A percentile compares a stretch with the other conserved stretches of the same genome.
Evolutionary conservation across 1,140 invertebrate genomes (phyloP).

Genomic region (Microplitis mediator): DNA sequence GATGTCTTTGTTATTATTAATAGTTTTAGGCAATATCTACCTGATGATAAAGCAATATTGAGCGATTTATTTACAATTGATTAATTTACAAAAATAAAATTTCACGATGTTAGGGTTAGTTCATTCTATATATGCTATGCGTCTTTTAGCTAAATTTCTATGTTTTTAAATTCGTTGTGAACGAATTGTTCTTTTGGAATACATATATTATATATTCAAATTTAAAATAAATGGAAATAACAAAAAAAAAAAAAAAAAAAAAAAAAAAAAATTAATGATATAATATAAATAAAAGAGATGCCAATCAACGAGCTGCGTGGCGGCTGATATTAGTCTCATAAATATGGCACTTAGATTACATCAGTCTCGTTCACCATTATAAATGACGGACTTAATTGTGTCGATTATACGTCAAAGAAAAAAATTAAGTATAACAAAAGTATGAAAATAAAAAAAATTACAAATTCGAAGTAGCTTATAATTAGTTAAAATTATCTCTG

Average conservation of each 20-base stretch:
- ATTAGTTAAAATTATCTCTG: background rate
- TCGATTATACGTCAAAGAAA: slow-evolving; percentile 6
- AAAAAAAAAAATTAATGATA: too few relatives aligned
- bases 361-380: background rate
- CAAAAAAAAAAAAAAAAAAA: background rate
- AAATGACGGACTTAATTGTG: background rate
- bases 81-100: slow-evolving; percentile 19
- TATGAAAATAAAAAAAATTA: background rate
- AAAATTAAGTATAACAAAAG: background rate
- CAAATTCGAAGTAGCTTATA: background rate
- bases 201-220: slow-evolving; percentile 42
- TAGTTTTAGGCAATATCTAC: slow-evolving; percentile 51
- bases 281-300: slow-evolving; percentile 12
- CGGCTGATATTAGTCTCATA: slow-evolving; percentile 27
- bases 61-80: slow-evolving; percentile 42
- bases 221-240: slow-evolving; percentile 22
- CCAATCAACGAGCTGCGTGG: slow-evolving; percentile 44
- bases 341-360: background rate
- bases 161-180: slow-evolving; percentile 50
- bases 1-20: slow-evolving; percentile 32
- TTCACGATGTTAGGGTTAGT: slow-evolving; percentile 49
- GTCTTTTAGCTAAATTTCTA: slow-evolving; percentile 49
- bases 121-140: slow-evolving; percentile 43
- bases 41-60: slow-evolving; percentile 54
- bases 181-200: slow-evolving; percentile 44